These are phyloP conservation scores for Petrocephalus zakoni DNA, from an alignment of 2,113 vertebrate species.

Conservation along the genomic window DNA sequence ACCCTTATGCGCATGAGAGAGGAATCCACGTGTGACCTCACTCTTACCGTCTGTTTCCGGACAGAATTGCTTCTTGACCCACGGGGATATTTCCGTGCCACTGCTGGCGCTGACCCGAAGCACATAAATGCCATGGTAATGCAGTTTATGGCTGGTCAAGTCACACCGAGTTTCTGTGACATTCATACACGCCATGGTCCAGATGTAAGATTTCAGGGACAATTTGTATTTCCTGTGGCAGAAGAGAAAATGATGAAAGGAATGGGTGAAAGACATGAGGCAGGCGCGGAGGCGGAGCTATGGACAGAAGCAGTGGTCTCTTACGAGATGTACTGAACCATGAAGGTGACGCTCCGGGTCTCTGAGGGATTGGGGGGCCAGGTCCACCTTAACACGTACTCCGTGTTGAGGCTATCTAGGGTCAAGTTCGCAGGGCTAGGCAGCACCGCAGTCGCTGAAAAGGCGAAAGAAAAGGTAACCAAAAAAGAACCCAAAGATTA, in stretches of 20 bases:
- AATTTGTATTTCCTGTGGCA: background rate
- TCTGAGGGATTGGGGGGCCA: conserved; percentile 19
- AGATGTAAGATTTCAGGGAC: background rate
- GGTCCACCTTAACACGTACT: conserved; percentile 47
- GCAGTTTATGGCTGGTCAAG: conserved; percentile 24
- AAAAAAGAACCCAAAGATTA: background rate
- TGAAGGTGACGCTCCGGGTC: conserved; percentile 41
- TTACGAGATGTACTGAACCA: conserved; percentile 46
- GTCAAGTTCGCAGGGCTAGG: conserved; percentile 32
- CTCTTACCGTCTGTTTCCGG: conserved; percentile 53
- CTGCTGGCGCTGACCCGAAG: conserved; percentile 40
- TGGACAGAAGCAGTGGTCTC: background rate
- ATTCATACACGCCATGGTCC: background rate
- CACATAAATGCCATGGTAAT: conserved; percentile 37
- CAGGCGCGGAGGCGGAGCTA: background rate
- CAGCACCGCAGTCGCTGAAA: conserved; percentile 35
- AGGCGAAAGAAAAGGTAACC: background rate
- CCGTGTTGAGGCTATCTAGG: conserved; percentile 48
- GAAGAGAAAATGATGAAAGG: background rate
- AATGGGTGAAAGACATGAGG: background rate
- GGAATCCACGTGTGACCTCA: background rate
- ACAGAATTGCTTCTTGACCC: conserved; percentile 43
- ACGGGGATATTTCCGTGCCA: conserved; percentile 24
- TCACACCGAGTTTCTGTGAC: conserved; percentile 40
- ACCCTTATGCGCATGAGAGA: background rate